A percentile compares a stretch with the other conserved stretches of the same genome.
Evolutionary conservation across 1,140 invertebrate species (phyloP).

Genomic region (Drosophila takahashii): DNA sequence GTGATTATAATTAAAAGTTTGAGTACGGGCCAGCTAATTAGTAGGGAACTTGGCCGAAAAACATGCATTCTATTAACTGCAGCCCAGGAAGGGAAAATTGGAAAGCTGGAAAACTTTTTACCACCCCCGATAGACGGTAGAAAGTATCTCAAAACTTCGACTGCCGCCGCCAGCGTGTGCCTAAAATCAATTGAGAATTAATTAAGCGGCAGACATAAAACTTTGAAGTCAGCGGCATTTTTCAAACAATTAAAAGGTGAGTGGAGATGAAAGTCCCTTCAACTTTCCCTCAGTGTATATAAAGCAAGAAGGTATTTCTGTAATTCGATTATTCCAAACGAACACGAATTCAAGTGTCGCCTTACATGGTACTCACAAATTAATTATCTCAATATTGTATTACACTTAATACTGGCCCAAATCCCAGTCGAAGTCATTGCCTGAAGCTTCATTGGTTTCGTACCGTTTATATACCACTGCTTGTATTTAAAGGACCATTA

Average conservation of each 20-base stretch:
- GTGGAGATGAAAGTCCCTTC: slow-evolving; percentile 2
- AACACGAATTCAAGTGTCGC: slow-evolving; percentile 33
- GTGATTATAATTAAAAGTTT: slow-evolving; percentile 46
- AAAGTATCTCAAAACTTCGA: slow-evolving; percentile 14
- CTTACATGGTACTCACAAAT: slow-evolving; percentile 43
- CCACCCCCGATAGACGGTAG: slow-evolving; percentile 1
- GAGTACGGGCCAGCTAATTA: slow-evolving; percentile 49
- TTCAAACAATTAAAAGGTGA: slow-evolving; percentile 49
- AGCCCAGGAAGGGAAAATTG: background rate
- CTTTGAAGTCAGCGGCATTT: slow-evolving; percentile 45
- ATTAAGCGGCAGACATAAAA: slow-evolving; percentile 54
- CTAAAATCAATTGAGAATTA: slow-evolving; percentile 71
- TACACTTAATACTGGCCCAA: slow-evolving; percentile 36
- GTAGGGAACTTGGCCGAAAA: slow-evolving; percentile 41
- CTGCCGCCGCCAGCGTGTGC: slow-evolving; percentile 27
- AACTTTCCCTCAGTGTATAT: slow-evolving; percentile 11
- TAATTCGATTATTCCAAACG: slow-evolving; percentile 28
- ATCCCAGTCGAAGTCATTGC: slow-evolving; percentile 13
- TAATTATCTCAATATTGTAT: slow-evolving; percentile 47
- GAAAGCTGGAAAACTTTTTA: slow-evolving; percentile 14
- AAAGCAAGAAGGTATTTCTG: slow-evolving; percentile 5
- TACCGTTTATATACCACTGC: slow-evolving; percentile 14
- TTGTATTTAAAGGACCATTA: slow-evolving; percentile 51
- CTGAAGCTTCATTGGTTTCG: slow-evolving; percentile 11
- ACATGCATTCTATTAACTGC: slow-evolving; percentile 28